Evolutionary conservation across 2,113 vertebrate genomes (phyloP).

Genomic region (Passer domesticus): DNA sequence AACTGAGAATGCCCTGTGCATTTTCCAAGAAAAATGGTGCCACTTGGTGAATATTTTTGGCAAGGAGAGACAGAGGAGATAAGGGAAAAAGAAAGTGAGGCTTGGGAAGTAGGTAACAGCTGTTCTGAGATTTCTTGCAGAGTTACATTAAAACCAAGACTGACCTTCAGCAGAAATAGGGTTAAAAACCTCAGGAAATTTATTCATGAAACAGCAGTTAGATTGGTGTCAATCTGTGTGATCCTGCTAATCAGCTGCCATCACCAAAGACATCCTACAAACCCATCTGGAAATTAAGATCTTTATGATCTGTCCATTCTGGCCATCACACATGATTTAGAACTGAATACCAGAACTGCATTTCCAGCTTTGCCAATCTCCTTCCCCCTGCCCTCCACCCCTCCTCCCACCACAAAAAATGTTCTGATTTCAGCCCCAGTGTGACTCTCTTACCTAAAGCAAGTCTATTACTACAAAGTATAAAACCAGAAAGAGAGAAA

Average conservation of each 20-base stretch:
- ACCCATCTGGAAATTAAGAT: conserved; percentile 34
- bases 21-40: neutral
- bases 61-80: neutral
- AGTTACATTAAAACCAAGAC: neutral
- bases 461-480: neutral
- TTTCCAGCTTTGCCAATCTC: neutral
- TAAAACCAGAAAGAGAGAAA: neutral
- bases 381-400: neutral
- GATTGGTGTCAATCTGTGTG: neutral
- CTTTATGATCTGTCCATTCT: conserved; percentile 29
- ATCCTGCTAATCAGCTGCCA: conserved; percentile 31
- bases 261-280: neutral
- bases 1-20: neutral
- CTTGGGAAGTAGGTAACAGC: neutral
- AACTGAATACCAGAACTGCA: neutral
- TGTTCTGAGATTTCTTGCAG: neutral
- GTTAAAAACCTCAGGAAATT: conserved; percentile 20
- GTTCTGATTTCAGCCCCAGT: neutral
- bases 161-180: neutral
- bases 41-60: neutral
- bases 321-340: neutral
- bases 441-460: neutral
- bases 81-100: neutral
- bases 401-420: neutral
- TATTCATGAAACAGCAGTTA: neutral